Percentiles rank a stretch among this genome's conserved stretches.
These are phyloP conservation scores for Ciconia nigra DNA, from an alignment of 2,797 vertebrate species.

Conservation along the genomic window DNA sequence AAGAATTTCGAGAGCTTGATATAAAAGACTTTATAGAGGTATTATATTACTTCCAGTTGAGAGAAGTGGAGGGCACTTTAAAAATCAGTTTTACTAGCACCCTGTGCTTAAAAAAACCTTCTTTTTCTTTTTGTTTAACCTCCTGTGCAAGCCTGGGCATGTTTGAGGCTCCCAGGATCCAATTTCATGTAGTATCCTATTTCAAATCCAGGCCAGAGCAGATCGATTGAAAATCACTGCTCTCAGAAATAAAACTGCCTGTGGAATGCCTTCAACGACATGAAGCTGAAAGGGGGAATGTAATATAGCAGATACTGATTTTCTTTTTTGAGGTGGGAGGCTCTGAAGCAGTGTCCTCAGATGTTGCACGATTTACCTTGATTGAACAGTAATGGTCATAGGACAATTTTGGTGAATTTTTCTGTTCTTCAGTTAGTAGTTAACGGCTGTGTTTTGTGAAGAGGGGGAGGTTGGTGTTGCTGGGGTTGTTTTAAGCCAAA, in stretches of 20 bases:
- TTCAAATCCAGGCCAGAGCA: slow-evolving; percentile 46
- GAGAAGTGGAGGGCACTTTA: slow-evolving; percentile 2
- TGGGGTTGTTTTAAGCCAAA: neutral
- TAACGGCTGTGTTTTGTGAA: neutral
- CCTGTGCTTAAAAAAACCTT: neutral
- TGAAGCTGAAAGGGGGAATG: slow-evolving; percentile 10
- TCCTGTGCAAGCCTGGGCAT: slow-evolving; percentile 11
- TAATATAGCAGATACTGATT: neutral
- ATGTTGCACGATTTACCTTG: neutral
- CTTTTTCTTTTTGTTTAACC: slow-evolving; percentile 16
- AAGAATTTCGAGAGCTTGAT: slow-evolving; percentile 15
- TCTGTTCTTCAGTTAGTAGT: neutral
- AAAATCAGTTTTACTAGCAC: slow-evolving; percentile 20
- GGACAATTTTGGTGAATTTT: slow-evolving; percentile 20
- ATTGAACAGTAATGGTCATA: neutral
- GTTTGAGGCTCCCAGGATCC: slow-evolving; percentile 37
- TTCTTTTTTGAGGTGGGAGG: neutral
- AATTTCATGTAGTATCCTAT: slow-evolving; percentile 46
- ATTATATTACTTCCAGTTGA: neutral
- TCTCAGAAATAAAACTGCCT: slow-evolving; percentile 37
- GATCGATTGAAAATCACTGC: slow-evolving; percentile 11
- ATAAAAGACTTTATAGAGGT: slow-evolving; percentile 8
- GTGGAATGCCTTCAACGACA: slow-evolving; percentile 27
- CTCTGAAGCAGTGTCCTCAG: neutral
- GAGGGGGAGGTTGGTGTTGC: neutral